These are phyloP conservation scores for Augiades crinisus DNA, from an alignment of 2,888 invertebrate genomes.

Conservation along the genomic window DNA sequence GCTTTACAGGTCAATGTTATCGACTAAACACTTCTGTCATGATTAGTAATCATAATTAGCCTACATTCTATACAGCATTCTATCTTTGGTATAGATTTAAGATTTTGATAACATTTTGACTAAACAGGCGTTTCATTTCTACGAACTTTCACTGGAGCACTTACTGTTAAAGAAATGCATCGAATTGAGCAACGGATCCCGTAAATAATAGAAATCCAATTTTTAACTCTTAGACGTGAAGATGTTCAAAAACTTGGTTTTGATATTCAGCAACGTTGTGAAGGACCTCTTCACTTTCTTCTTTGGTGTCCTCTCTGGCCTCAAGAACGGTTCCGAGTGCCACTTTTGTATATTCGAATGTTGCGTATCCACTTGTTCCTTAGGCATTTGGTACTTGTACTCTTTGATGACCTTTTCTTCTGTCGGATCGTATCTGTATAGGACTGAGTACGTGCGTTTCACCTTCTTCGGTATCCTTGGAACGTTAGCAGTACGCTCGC, in stretches of 20 bases:
- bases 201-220: conserved; percentile 29
- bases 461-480: conserved; percentile 64
- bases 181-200: conserved; percentile 68
- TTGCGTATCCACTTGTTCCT: conserved; percentile 42
- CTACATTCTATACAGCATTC: too few relatives aligned
- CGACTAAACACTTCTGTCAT: too few relatives aligned
- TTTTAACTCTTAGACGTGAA: conserved; percentile 69
- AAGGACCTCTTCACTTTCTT: conserved; percentile 75
- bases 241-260: conserved; percentile 72
- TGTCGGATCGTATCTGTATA: conserved; percentile 70
- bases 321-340: conserved; percentile 66
- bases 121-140: background rate
- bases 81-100: too few relatives aligned
- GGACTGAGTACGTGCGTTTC: conserved; percentile 71
- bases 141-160: conserved; percentile 20
- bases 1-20: too few relatives aligned
- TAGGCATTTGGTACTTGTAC: conserved; percentile 68
- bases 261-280: conserved; percentile 69
- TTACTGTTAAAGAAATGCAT: conserved; percentile 58
- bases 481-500: conserved; percentile 59
- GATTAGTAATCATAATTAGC: too few relatives aligned
- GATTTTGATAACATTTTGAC: too few relatives aligned
- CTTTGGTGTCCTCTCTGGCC: conserved; percentile 59
- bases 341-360: conserved; percentile 56
- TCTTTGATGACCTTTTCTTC: conserved; percentile 74